Percentiles rank a stretch among this genome's conserved stretches.
Evolutionary conservation across 1,140 invertebrate species (phyloP).

Genomic region (Elysia chlorotica): DNA sequence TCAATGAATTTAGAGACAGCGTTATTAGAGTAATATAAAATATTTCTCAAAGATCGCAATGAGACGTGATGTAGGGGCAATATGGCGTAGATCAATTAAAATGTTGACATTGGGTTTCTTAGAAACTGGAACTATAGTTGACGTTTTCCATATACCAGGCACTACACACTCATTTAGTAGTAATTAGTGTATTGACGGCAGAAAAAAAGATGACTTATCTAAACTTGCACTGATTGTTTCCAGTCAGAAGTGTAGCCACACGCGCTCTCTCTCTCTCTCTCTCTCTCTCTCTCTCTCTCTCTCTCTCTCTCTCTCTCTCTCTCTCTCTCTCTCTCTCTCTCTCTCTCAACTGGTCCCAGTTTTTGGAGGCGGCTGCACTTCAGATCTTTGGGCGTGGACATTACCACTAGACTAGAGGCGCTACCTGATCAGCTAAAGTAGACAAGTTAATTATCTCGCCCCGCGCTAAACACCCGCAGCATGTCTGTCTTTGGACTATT

Average conservation of each 20-base stretch:
- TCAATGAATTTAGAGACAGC: too few species aligned
- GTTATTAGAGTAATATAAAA: too few species aligned
- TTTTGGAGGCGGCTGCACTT: background rate
- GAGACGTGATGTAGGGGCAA: too few species aligned
- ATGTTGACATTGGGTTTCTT: too few species aligned
- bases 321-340: background rate
- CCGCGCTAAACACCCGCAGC: background rate
- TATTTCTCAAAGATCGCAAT: too few species aligned
- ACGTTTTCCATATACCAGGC: background rate
- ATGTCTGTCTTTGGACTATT: conserved; percentile 1
- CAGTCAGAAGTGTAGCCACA: background rate
- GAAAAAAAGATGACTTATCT: too few species aligned
- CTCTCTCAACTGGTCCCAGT: background rate
- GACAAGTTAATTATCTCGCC: background rate
- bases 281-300: conserved; percentile 2
- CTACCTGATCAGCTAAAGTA: background rate
- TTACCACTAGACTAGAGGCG: background rate
- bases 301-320: background rate
- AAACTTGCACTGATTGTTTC: background rate
- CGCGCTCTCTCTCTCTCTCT: background rate
- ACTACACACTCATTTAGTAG: background rate
- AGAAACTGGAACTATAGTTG: too few species aligned
- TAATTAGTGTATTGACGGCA: background rate
- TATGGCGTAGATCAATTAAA: too few species aligned
- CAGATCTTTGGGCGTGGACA: background rate